Conservation (phyloP, 2,797 vertebrate species). For the Gymnothorax reevesii region DNA sequence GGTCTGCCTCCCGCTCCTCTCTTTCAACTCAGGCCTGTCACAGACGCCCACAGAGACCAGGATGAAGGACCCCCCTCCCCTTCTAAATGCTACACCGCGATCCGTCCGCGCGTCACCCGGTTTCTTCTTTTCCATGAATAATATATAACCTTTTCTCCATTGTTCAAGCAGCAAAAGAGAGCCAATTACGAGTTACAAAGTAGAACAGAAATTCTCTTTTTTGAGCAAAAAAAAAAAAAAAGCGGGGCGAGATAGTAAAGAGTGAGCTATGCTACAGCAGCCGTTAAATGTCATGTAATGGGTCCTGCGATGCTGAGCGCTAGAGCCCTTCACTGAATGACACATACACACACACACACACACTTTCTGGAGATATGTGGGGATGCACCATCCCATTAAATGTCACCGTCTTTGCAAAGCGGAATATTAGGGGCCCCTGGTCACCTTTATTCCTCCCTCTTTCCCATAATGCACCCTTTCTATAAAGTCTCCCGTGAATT, state of each 20-base stretch:
- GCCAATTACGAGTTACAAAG: constrained; percentile 52
- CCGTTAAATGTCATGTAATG: constrained; percentile 61
- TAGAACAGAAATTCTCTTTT: constrained; percentile 52
- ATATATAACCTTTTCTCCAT: constrained; percentile 52
- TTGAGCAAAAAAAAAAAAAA: constrained; percentile 48
- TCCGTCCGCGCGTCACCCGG: background rate
- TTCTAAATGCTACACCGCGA: background rate
- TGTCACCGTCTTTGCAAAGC: constrained; percentile 37
- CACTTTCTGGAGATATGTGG: constrained; percentile 46
- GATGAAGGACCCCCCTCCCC: too few species aligned
- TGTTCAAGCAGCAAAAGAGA: constrained; percentile 43
- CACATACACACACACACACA: constrained; percentile 26
- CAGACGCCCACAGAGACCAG: too few species aligned
- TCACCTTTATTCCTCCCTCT: background rate
- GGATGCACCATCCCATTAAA: constrained; percentile 39
- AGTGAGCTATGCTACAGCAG: constrained; percentile 38
- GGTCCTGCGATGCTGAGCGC: constrained; percentile 52
- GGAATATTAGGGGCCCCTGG: constrained; percentile 34
- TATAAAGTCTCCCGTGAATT: constrained; percentile 26
- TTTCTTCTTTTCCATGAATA: constrained; percentile 51
- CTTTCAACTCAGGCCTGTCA: background rate
- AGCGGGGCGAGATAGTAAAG: constrained; percentile 29
- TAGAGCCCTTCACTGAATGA: constrained; percentile 36
- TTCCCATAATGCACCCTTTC: background rate
- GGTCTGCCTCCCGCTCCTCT: background rate